phyloP scores from a whole-genome alignment of 2,888 invertebrate genomes.

The Chymomyza fuscimana region DNA sequence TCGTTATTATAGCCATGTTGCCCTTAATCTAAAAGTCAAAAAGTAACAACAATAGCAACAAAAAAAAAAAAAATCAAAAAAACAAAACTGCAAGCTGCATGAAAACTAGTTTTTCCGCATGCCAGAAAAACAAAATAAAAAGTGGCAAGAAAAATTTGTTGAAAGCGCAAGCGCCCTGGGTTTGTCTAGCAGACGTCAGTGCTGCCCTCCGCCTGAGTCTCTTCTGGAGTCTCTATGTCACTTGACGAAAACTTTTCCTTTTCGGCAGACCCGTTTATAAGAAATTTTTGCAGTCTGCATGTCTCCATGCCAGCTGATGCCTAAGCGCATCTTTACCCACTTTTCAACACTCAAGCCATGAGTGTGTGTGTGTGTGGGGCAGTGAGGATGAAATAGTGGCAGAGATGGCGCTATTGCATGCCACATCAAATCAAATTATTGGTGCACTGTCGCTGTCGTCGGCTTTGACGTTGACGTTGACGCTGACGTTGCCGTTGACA shows the following conservation, averaged over 20 bases:
- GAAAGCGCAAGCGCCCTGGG: conserved; percentile 22
- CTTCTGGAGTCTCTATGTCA: conserved; percentile 1
- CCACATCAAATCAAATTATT: not conserved
- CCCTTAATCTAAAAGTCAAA: conserved; percentile 13
- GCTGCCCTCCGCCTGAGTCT: conserved; percentile 23
- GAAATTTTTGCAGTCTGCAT: not conserved
- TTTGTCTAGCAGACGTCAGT: not conserved
- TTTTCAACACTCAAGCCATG: conserved; percentile 14
- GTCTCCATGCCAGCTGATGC: conserved; percentile 17
- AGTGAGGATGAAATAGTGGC: too few relatives aligned
- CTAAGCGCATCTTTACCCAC: conserved; percentile 59
- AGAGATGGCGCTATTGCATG: not conserved
- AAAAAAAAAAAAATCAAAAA: not conserved
- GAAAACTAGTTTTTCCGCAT: conserved; percentile 46
- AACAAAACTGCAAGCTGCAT: conserved; percentile 3
- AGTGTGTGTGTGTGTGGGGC: too few relatives aligned
- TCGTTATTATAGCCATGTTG: not conserved
- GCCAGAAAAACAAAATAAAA: conserved; percentile 28
- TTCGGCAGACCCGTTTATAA: conserved; percentile 11
- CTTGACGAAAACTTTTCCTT: conserved; percentile 40
- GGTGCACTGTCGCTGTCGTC: not conserved
- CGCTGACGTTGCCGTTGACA: conserved; percentile 2
- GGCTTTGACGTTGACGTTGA: not conserved
- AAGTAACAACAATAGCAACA: not conserved
- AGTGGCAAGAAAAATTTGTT: conserved; percentile 13